phyloP scores from a whole-genome alignment of 2,113 vertebrate genomes.

The Gymnarchus niloticus region DNA sequence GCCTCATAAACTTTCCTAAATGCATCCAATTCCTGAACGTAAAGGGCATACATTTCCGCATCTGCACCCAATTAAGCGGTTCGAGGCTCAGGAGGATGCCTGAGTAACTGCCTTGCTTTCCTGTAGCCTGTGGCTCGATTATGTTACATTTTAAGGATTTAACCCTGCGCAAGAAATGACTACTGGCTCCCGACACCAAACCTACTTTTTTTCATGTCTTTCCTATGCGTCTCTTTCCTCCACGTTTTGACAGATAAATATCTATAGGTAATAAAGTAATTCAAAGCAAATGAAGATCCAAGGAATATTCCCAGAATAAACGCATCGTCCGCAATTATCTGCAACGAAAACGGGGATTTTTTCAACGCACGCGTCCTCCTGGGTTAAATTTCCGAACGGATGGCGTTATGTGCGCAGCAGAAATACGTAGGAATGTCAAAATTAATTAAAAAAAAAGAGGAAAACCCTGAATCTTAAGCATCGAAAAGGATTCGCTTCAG shows the following conservation, averaged over 20 bases:
- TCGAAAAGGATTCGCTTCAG: neutral
- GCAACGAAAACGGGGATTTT: neutral
- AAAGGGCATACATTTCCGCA: slow-evolving; percentile 58
- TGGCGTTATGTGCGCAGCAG: neutral
- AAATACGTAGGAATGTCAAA: neutral
- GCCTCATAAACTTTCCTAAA: slow-evolving; percentile 64
- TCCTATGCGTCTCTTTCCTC: neutral
- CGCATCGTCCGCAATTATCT: neutral
- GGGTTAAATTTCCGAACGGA: neutral
- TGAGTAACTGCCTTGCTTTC: slow-evolving; percentile 63
- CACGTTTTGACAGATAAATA: neutral
- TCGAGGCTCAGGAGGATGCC: slow-evolving; percentile 53
- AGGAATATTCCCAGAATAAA: neutral
- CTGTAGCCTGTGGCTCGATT: slow-evolving; percentile 61
- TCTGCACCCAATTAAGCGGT: slow-evolving; percentile 68
- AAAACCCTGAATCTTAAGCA: neutral
- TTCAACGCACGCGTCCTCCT: neutral
- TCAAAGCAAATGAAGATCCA: neutral
- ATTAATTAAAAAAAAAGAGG: neutral
- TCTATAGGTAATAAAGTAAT: too few species aligned
- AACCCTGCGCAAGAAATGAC: slow-evolving; percentile 39
- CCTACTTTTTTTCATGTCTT: slow-evolving; percentile 34
- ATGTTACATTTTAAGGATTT: slow-evolving; percentile 67
- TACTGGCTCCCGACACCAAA: slow-evolving; percentile 59
- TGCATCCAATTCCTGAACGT: slow-evolving; percentile 62